Conservation (phyloP, 2,888 invertebrate genomes). For the Rugalucina vietnamica region DNA sequence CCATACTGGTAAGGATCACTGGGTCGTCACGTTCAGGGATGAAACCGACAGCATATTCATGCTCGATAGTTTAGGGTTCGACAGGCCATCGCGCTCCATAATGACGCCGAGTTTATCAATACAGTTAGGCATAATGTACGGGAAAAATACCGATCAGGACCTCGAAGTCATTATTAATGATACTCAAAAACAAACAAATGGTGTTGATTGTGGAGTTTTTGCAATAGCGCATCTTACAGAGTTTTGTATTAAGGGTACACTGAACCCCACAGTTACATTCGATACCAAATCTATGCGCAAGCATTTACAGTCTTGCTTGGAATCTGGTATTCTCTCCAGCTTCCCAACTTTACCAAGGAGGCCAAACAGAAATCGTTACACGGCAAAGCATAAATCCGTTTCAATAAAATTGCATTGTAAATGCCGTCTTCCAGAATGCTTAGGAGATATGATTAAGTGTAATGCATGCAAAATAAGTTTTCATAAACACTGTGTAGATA, state of each 20-base stretch:
- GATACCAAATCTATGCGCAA: not conserved
- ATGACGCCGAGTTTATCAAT: slow-evolving; percentile 22
- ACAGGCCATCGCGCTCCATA: not conserved
- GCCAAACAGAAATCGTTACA: not conserved
- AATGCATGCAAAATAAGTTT: not conserved
- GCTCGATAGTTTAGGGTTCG: slow-evolving; percentile 27
- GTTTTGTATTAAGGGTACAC: not conserved
- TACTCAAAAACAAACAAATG: slow-evolving; percentile 12
- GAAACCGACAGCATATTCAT: not conserved
- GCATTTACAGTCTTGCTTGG: not conserved
- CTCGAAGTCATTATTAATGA: not conserved
- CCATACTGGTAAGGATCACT: slow-evolving; percentile 33
- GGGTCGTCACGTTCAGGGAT: not conserved
- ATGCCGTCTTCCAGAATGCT: not conserved
- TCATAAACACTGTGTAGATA: not conserved
- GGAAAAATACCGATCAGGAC: not conserved
- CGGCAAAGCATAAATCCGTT: not conserved
- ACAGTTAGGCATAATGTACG: slow-evolving; percentile 11
- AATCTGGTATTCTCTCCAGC: not conserved
- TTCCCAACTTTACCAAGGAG: not conserved
- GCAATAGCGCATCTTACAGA: slow-evolving; percentile 14
- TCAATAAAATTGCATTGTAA: not conserved
- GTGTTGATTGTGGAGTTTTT: slow-evolving; percentile 19
- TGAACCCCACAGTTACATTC: not conserved
- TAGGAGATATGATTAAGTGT: not conserved